Evolutionary conservation across 2,888 invertebrate genomes (phyloP), one percentile per base, ranked within the genome.

Genomic region (Dryobotodes eremita): DNA sequence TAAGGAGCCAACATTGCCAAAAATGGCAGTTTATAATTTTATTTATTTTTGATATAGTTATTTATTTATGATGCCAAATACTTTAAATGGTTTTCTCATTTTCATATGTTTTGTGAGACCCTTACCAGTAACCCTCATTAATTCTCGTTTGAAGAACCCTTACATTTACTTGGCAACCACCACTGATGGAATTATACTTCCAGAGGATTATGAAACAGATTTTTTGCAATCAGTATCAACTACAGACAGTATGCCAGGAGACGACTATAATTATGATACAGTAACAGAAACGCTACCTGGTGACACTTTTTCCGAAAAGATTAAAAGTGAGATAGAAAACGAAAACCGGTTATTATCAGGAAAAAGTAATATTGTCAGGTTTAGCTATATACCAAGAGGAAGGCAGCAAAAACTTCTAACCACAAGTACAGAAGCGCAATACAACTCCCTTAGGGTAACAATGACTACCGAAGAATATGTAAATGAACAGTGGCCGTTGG

Each of bases 181-280:
- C 15, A 84, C 71, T 46, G 87, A 88, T 23, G 76, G 89, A 1
- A 73, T 86, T 62, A 62, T 91, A 61, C 77, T 90, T 31, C 90
- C 91, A 10, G 88, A 91, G 68, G 92, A 92, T 71, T 92, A 92
- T 64, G 79, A 86, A 23, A 64, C 66, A 8, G 88, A 87, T 20
- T 72, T 42, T 23, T 17, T 88, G 59, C 48, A 57, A 50, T 17
- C 74, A 50, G 42, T 42, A 3, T 61, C 62, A 69, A 78, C 79
- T 20, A 77, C 77, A 7, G 68, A 70, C n/a, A 53, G 31, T 36
- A 15, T 20, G 0, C 17, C 73, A 23, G 61, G 50, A 23, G 17
- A 62, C 13, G n/a, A 65, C n/a, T 46, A 55, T 17, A 65, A 76
- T 48, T 59, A 66, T 50, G 59, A 74, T 42, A 50, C 20, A 36